A percentile compares a stretch with the other conserved stretches of the same genome.
Conservation (phyloP, 2,113 vertebrate species). For the Gnathonemus echidnorhynchus region DNA sequence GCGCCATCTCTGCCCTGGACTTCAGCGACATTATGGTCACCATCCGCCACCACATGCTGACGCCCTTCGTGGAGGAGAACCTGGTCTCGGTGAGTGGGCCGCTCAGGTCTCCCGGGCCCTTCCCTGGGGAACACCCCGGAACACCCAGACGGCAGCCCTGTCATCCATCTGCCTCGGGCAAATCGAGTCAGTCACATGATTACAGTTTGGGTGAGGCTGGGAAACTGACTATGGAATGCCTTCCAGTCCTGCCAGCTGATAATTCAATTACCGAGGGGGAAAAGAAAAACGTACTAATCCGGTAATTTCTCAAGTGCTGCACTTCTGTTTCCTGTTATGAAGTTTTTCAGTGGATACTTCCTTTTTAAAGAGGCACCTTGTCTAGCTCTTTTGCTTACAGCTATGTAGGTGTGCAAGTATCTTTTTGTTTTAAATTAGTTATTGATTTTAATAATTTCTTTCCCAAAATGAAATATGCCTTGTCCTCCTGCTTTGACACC, state of each 20-base stretch:
- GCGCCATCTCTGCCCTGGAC: constrained; percentile 85
- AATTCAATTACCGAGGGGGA: background rate
- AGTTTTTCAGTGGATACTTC: background rate
- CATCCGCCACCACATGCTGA: constrained; percentile 92
- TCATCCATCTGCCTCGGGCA: background rate
- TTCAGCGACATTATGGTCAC: constrained; percentile 96
- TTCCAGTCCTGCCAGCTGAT: background rate
- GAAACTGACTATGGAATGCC: background rate
- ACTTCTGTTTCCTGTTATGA: background rate
- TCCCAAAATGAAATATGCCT: background rate
- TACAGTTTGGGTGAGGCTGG: background rate
- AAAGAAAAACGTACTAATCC: background rate
- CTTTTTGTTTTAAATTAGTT: background rate
- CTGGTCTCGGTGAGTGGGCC: constrained; percentile 89
- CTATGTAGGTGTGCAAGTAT: background rate
- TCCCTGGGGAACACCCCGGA: background rate
- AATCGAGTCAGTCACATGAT: background rate
- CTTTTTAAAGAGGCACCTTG: background rate
- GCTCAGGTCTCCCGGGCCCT: background rate
- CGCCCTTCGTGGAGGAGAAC: constrained; percentile 94
- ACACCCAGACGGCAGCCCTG: background rate
- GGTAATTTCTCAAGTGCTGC: background rate
- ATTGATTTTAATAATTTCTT: background rate
- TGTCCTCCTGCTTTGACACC: constrained; percentile 15
- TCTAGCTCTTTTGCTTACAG: background rate